Evolutionary conservation across 1,140 invertebrate genomes (phyloP).

Genomic region (Gryllus bimaculatus): DNA sequence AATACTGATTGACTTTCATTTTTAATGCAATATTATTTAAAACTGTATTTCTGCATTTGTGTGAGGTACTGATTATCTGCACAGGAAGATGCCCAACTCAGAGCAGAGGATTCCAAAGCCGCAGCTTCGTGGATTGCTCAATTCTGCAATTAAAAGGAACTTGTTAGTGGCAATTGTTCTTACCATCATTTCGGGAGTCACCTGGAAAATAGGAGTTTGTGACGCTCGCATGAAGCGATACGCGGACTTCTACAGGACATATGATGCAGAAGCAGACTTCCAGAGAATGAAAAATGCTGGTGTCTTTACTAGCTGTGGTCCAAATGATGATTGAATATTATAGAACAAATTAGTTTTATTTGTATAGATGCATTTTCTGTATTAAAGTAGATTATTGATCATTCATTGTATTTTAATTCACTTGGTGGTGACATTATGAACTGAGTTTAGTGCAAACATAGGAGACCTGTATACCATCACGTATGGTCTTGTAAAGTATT

Average conservation of each 20-base stretch:
- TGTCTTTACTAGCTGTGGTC: constrained; percentile 29
- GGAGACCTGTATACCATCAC: no score
- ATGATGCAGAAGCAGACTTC: constrained; percentile 36
- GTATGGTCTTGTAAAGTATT: no score
- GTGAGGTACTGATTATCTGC: no score
- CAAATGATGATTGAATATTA: background rate
- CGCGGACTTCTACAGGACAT: constrained; percentile 54
- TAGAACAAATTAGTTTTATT: background rate
- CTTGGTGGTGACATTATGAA: no score
- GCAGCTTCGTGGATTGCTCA: constrained; percentile 46
- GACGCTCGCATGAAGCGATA: constrained; percentile 47
- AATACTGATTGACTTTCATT: no score
- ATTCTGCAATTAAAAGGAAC: constrained; percentile 44
- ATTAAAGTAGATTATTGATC: no score
- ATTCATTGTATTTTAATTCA: no score
- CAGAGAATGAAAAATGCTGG: constrained; percentile 39
- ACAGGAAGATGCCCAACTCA: constrained; percentile 25
- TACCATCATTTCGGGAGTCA: constrained; percentile 33
- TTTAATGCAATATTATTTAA: no score
- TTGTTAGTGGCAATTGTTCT: constrained; percentile 37
- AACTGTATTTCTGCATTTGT: no score
- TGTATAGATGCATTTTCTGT: background rate
- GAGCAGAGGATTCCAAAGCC: constrained; percentile 35
- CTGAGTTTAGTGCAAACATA: no score
- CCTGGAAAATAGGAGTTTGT: constrained; percentile 40